These are phyloP conservation scores for Pseudolaguvia tuberculata DNA, from an alignment of 2,113 vertebrate species.

Conservation along the genomic window DNA sequence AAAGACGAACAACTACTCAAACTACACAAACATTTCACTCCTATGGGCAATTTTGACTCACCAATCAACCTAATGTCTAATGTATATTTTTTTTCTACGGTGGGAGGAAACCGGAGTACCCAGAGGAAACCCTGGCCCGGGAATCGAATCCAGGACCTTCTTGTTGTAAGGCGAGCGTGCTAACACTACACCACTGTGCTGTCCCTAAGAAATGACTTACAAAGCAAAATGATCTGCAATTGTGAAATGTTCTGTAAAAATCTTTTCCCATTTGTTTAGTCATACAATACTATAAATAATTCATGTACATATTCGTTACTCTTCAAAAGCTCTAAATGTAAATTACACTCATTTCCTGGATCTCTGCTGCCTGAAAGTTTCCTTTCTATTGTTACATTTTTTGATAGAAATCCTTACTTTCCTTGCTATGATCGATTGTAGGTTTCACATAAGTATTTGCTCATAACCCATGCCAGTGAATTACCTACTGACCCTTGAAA, in stretches of 20 bases:
- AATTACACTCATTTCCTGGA: neutral
- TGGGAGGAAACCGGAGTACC: no score
- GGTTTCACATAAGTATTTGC: neutral
- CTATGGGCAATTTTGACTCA: no score
- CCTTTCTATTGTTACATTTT: neutral
- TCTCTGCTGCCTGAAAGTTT: neutral
- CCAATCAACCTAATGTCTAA: no score
- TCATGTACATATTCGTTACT: neutral
- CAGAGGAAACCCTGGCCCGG: no score
- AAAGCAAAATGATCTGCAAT: neutral
- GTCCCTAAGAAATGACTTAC: no score
- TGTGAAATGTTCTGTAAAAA: neutral
- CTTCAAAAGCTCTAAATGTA: neutral
- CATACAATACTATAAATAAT: neutral
- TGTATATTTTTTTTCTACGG: no score
- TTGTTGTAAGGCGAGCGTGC: no score
- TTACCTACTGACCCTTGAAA: slow-evolving; percentile 22
- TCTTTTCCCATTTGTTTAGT: neutral
- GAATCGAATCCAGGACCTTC: no score
- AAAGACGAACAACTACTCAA: no score
- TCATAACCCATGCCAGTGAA: slow-evolving; percentile 19
- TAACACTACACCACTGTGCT: no score
- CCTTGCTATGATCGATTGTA: slow-evolving; percentile 39
- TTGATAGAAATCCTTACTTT: neutral
- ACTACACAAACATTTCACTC: no score